A percentile compares a stretch with the other conserved stretches of the same genome.
Evolutionary conservation across 2,113 vertebrate species (phyloP).

Genomic region (Onychostruthus taczanowskii): DNA sequence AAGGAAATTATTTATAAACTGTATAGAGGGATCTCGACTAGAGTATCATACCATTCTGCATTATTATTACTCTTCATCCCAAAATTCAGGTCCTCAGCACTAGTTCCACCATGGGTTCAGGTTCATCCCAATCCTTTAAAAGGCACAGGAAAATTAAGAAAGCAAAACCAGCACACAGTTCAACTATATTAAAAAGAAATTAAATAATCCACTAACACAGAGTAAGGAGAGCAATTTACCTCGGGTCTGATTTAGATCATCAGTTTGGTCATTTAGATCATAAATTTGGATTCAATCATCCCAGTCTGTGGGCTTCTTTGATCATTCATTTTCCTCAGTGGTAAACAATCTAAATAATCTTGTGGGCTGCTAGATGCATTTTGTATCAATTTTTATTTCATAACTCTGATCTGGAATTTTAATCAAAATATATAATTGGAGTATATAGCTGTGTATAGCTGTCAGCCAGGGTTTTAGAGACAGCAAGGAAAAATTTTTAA

Average conservation of each 20-base stretch:
- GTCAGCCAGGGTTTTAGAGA: conserved; percentile 72
- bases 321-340: conserved; percentile 76
- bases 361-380: conserved; percentile 80
- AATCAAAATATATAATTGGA: neutral
- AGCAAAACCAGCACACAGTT: neutral
- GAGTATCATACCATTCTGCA: conserved; percentile 78
- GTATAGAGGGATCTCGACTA: conserved; percentile 83
- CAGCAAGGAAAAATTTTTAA: neutral
- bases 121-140: conserved; percentile 83
- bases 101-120: conserved; percentile 81
- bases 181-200: neutral
- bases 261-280: conserved; percentile 54
- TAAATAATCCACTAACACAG: neutral
- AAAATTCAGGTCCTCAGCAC: conserved; percentile 80
- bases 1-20: conserved; percentile 67
- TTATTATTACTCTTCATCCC: conserved; percentile 77
- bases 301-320: conserved; percentile 75
- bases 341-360: conserved; percentile 84
- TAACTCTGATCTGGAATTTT: conserved; percentile 84
- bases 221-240: conserved; percentile 45
- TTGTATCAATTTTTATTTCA: conserved; percentile 80
- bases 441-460: conserved; percentile 73
- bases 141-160: neutral
- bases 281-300: conserved; percentile 74
- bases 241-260: conserved; percentile 61